Conservation (phyloP, 2,888 invertebrate species). For the Exephanes ischioxanthus region DNA sequence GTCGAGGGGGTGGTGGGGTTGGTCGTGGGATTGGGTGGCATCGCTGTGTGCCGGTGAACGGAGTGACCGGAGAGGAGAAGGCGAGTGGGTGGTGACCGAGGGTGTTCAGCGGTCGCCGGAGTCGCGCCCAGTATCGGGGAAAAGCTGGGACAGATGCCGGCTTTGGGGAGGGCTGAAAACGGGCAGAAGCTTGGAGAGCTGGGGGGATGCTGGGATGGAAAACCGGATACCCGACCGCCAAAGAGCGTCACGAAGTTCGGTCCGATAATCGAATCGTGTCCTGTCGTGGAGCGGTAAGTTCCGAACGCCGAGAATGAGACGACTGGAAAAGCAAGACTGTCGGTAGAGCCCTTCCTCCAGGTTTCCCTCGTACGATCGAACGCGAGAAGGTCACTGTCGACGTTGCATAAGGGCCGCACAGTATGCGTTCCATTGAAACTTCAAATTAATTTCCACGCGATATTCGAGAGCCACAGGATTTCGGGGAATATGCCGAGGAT, state of each 20-base stretch:
- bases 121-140: constrained; percentile 60
- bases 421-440: constrained; percentile 80
- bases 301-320: constrained; percentile 35
- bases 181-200: constrained; percentile 28
- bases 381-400: constrained; percentile 21
- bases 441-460: constrained; percentile 78
- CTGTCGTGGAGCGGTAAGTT: constrained; percentile 47
- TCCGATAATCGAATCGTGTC: constrained; percentile 78
- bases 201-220: constrained; percentile 34
- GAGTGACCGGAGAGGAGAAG: constrained; percentile 37
- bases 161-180: not conserved
- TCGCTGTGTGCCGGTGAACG: constrained; percentile 33
- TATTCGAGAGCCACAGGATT: not conserved
- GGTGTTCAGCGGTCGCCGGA: constrained; percentile 52
- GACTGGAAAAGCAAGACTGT: constrained; percentile 70
- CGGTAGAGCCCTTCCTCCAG: constrained; percentile 68
- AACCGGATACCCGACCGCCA: constrained; percentile 63
- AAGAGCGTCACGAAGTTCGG: constrained; percentile 75
- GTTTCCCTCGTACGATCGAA: not conserved
- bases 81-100: constrained; percentile 55
- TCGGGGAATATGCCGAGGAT: constrained; percentile 17
- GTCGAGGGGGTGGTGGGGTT: constrained; percentile 4
- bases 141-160: constrained; percentile 53
- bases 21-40: constrained; percentile 27
- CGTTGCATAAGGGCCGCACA: not conserved